Conservation (phyloP, 2,797 vertebrate genomes). For the Chelonia mydas region DNA sequence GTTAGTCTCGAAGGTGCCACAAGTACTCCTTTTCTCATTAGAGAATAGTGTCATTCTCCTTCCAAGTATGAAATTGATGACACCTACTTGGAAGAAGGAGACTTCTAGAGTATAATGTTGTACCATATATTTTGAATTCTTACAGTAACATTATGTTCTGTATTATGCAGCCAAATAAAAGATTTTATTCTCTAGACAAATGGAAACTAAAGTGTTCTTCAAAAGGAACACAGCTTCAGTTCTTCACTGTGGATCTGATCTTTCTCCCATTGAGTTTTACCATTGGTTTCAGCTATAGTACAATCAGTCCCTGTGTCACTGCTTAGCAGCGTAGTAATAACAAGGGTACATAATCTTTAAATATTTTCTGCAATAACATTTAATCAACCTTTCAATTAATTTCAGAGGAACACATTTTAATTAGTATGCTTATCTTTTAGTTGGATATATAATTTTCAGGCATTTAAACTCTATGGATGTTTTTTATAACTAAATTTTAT, state of each 20-base stretch:
- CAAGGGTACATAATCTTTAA: conserved; percentile 24
- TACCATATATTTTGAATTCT: background rate
- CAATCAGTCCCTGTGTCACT: background rate
- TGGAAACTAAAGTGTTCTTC: background rate
- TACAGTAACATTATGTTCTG: background rate
- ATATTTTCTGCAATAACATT: conserved; percentile 21
- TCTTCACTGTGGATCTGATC: background rate
- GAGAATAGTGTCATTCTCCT: background rate
- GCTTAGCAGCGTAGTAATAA: background rate
- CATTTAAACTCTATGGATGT: background rate
- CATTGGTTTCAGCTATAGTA: background rate
- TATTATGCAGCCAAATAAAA: background rate
- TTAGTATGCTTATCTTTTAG: conserved; percentile 30
- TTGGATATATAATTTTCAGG: background rate
- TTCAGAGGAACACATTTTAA: conserved; percentile 31
- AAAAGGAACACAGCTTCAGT: background rate
- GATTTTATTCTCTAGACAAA: background rate
- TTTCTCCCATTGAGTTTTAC: background rate
- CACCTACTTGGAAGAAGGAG: rapidly evolving
- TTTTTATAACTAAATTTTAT: conserved; percentile 31
- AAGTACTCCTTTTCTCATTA: background rate
- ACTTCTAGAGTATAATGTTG: background rate
- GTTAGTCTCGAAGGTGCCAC: no score
- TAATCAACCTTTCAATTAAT: conserved; percentile 41
- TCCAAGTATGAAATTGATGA: background rate